phyloP scores from a whole-genome alignment of 2,797 vertebrate genomes.

The Salmo trutta region DNA sequence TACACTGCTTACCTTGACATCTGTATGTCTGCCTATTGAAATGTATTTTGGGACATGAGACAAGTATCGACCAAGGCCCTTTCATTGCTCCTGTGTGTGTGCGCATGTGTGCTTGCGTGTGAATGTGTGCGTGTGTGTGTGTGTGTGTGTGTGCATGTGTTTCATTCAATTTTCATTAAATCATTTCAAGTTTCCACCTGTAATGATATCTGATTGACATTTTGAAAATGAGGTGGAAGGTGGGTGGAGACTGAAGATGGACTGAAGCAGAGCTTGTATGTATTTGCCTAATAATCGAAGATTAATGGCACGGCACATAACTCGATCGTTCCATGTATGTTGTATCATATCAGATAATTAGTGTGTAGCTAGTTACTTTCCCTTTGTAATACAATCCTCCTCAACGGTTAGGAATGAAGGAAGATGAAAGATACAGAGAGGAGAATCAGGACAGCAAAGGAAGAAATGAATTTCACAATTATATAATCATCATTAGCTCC shows the following conservation, averaged over 20 bases:
- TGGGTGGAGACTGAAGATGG: conserved; percentile 33
- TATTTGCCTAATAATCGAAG: conserved; percentile 62
- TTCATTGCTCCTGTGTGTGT: not conserved
- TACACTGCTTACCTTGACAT: not conserved
- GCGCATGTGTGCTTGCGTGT: no score
- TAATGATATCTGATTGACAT: conserved; percentile 14
- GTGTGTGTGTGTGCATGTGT: not conserved
- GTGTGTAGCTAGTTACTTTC: not conserved
- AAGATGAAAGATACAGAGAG: no score
- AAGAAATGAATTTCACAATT: no score
- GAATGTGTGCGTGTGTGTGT: no score
- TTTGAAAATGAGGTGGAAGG: conserved; percentile 16
- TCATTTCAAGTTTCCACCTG: conserved; percentile 38
- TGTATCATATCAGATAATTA: conserved; percentile 34
- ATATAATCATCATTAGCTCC: no score
- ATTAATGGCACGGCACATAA: conserved; percentile 48
- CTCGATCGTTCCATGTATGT: conserved; percentile 38
- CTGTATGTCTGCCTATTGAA: no score
- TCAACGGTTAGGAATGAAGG: no score
- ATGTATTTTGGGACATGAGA: no score
- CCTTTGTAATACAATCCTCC: not conserved
- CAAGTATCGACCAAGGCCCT: no score
- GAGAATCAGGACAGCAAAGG: no score
- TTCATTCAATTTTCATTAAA: conserved; percentile 15
- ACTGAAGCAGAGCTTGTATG: conserved; percentile 28